Percentiles rank a stretch among this genome's conserved stretches.
phyloP scores from a whole-genome alignment of 2,888 invertebrate genomes.

The Ashinkailepas kermadecensis region DNA sequence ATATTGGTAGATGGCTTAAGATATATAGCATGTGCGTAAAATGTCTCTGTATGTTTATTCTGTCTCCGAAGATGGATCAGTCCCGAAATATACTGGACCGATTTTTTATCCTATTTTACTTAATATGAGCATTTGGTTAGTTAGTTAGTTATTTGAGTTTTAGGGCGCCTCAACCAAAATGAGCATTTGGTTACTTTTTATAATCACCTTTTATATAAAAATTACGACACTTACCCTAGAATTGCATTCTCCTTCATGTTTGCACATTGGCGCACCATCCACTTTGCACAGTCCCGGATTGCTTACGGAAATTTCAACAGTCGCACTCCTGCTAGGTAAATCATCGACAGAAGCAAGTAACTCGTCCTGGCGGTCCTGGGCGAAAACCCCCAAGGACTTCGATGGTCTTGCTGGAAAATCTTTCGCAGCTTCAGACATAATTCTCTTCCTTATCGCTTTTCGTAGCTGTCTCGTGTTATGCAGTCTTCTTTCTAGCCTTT shows the following conservation, averaged over 20 bases:
- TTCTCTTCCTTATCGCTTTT: not conserved
- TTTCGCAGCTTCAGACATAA: too few relatives aligned
- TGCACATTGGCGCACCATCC: slow-evolving; percentile 1
- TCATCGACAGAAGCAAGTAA: not conserved
- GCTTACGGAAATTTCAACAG: not conserved
- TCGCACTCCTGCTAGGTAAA: not conserved
- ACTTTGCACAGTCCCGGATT: not conserved
- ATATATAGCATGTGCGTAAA: too few relatives aligned
- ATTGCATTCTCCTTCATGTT: not conserved
- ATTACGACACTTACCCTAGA: not conserved
- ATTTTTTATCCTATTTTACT: too few relatives aligned
- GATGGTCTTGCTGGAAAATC: not conserved
- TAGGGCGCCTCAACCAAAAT: too few relatives aligned
- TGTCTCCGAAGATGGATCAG: too few relatives aligned
- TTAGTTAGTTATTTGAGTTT: too few relatives aligned
- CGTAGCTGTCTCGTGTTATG: not conserved
- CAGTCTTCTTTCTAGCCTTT: not conserved
- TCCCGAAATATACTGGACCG: too few relatives aligned
- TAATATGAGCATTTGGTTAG: too few relatives aligned
- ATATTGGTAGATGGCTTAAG: too few relatives aligned
- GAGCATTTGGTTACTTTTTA: too few relatives aligned
- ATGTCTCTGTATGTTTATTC: too few relatives aligned
- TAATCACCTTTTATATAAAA: too few relatives aligned
- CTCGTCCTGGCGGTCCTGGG: not conserved
- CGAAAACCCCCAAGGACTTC: not conserved